Conservation (phyloP, 2,113 vertebrate genomes). For the Cololabis saira region DNA sequence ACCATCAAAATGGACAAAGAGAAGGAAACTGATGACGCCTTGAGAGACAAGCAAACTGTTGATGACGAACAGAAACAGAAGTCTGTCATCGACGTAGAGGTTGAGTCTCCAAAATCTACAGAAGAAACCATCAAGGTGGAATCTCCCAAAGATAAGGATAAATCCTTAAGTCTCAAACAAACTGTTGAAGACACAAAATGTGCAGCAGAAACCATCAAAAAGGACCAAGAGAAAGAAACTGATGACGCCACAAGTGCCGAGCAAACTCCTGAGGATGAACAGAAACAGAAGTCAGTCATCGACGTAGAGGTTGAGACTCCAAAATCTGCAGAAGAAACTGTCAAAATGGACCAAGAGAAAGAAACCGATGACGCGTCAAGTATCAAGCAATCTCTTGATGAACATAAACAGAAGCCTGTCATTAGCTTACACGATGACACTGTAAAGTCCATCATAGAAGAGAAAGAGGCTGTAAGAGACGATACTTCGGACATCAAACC, state of each 20-base stretch:
- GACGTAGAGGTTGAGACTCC: constrained; percentile 32
- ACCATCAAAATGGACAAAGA: no score
- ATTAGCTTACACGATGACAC: constrained; percentile 41
- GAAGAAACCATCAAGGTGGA: constrained; percentile 13
- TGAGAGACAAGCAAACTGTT: no score
- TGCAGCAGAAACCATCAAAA: no score
- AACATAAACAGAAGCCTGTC: constrained; percentile 47
- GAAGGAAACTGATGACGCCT: no score
- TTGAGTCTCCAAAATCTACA: background rate
- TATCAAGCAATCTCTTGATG: constrained; percentile 35
- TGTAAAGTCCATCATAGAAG: constrained; percentile 4
- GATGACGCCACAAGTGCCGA: no score
- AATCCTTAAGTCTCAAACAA: no score
- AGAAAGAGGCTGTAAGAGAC: constrained; percentile 28
- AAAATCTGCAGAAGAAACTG: background rate
- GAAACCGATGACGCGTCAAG: constrained; percentile 29
- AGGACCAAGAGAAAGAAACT: no score
- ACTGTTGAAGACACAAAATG: no score
- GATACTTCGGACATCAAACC: constrained; percentile 20
- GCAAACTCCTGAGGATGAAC: no score
- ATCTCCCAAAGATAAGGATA: constrained; percentile 17
- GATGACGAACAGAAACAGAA: no score
- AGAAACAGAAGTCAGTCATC: constrained; percentile 22
- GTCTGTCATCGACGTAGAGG: constrained; percentile 49
- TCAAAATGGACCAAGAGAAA: constrained; percentile 6